These are phyloP conservation scores for Microcebus tavaratra DNA, from an alignment of 2,113 vertebrate genomes.

Conservation along the genomic window DNA sequence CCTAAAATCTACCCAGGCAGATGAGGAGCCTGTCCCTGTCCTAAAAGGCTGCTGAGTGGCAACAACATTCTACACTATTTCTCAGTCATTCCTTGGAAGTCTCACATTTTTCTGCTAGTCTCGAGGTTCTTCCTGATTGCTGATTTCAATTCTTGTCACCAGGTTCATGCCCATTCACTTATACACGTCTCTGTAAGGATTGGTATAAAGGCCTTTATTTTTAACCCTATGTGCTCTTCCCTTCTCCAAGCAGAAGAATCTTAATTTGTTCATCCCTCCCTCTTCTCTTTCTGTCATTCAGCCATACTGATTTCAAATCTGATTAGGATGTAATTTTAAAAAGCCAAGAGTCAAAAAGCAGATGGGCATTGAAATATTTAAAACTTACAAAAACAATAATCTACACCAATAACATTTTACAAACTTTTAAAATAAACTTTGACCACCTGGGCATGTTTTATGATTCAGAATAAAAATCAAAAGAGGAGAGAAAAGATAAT, in stretches of 20 bases:
- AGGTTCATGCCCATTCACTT: background rate
- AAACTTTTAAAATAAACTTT: background rate
- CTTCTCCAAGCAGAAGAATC: background rate
- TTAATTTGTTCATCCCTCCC: background rate
- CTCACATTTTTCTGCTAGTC: background rate
- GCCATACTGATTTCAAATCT: background rate
- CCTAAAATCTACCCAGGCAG: background rate
- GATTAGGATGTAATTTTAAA: background rate
- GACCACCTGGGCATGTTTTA: background rate
- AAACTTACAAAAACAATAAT: conserved; percentile 27
- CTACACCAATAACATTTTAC: background rate
- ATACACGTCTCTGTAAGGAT: background rate
- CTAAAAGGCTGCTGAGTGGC: background rate
- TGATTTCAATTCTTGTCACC: background rate
- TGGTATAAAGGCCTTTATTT: background rate
- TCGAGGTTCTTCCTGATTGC: background rate
- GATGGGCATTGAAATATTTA: conserved; percentile 49
- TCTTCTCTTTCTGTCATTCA: background rate
- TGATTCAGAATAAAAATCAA: conserved; percentile 37
- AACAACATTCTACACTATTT: background rate
- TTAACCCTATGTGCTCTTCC: background rate
- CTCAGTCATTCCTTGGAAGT: background rate
- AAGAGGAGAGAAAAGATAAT: background rate
- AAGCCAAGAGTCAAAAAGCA: conserved; percentile 16
- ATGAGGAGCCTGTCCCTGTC: background rate